These are phyloP conservation scores for Diachasma alloeum DNA, from an alignment of 1,140 invertebrate genomes.

Conservation along the genomic window DNA sequence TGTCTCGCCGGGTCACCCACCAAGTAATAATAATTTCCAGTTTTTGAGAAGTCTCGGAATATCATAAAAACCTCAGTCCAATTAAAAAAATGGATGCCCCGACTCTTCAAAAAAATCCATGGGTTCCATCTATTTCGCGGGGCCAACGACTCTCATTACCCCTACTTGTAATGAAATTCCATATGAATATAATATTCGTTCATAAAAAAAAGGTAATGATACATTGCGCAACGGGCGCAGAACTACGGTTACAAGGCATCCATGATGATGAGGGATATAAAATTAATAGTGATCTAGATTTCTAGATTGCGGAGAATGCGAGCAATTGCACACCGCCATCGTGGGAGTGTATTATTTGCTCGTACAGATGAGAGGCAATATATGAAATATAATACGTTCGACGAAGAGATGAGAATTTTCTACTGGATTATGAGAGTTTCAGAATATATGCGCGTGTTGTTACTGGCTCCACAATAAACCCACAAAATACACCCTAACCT, in stretches of 20 bases:
- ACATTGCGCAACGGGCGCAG: slow-evolving; percentile 8
- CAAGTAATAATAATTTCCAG: too few species aligned
- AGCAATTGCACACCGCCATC: slow-evolving; percentile 53
- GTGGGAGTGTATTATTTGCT: slow-evolving; percentile 49
- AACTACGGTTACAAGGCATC: neutral
- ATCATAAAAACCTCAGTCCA: too few species aligned
- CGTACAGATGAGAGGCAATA: slow-evolving; percentile 43
- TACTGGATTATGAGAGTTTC: slow-evolving; percentile 7
- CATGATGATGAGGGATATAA: slow-evolving; percentile 49
- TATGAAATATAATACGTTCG: slow-evolving; percentile 62
- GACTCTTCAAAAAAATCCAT: neutral
- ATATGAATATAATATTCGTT: neutral
- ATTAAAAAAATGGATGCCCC: neutral
- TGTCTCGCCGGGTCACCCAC: too few species aligned
- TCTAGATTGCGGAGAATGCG: slow-evolving; percentile 62
- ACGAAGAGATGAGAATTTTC: slow-evolving; percentile 29
- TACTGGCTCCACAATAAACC: too few species aligned
- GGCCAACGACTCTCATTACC: neutral
- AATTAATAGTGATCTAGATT: slow-evolving; percentile 65
- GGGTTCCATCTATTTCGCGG: neutral
- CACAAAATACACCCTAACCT: too few species aligned
- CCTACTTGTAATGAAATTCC: neutral
- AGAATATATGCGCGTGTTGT: neutral
- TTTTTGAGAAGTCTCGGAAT: too few species aligned
- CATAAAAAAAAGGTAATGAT: neutral